Conservation (phyloP, 2,113 vertebrate species). For the Psittacula cyanocephala region DNA sequence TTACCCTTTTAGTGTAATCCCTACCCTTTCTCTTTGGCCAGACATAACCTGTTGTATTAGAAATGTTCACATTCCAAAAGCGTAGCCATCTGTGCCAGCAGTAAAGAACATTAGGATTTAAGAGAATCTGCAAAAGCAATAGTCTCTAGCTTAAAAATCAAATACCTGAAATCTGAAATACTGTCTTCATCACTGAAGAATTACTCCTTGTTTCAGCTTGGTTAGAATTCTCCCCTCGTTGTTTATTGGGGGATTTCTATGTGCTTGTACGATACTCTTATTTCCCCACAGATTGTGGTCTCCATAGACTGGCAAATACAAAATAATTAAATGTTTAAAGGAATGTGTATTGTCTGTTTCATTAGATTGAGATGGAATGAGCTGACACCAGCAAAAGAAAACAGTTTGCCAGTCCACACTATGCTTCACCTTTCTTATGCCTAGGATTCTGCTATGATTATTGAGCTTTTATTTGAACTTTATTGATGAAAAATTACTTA, state of each 20-base stretch:
- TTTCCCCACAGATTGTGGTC: slow-evolving; percentile 17
- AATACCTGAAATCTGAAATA: not conserved
- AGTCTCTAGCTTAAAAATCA: not conserved
- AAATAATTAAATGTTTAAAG: slow-evolving; percentile 70
- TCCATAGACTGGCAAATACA: slow-evolving; percentile 46
- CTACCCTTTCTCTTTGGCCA: not conserved
- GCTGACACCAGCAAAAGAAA: slow-evolving; percentile 68
- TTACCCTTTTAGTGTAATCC: not conserved
- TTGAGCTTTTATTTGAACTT: slow-evolving; percentile 64
- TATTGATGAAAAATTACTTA: slow-evolving; percentile 65
- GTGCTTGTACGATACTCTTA: not conserved
- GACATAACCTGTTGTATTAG: not conserved
- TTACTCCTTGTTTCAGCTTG: not conserved
- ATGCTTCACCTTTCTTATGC: slow-evolving; percentile 61
- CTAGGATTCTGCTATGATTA: slow-evolving; percentile 53
- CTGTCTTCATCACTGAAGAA: not conserved
- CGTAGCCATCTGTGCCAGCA: not conserved
- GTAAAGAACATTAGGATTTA: not conserved
- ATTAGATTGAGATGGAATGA: slow-evolving; percentile 68
- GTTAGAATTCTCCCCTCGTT: not conserved
- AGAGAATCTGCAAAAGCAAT: not conserved
- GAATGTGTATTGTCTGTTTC: slow-evolving; percentile 53
- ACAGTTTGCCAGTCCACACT: slow-evolving; percentile 47
- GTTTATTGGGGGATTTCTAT: not conserved
- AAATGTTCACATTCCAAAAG: not conserved